A percentile compares a stretch with the other conserved stretches of the same genome.
Conservation (phyloP, 2,888 invertebrate genomes). For the Synergus laeviventris region DNA sequence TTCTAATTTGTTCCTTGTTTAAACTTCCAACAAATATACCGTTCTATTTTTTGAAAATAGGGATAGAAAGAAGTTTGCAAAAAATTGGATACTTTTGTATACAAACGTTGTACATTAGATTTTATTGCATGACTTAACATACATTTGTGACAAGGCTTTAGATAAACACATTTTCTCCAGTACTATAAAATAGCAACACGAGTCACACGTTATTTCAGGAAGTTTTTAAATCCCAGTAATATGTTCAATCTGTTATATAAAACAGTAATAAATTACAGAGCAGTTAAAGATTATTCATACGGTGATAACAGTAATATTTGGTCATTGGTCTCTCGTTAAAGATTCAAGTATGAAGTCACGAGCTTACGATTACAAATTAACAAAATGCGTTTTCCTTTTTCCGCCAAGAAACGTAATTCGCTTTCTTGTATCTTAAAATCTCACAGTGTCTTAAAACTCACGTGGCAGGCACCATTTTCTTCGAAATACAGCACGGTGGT, state of each 20-base stretch:
- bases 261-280: slow-evolving; percentile 70
- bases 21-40: neutral
- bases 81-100: slow-evolving; percentile 31
- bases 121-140: slow-evolving; percentile 37
- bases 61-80: neutral
- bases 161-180: slow-evolving; percentile 39
- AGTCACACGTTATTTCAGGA: slow-evolving; percentile 31
- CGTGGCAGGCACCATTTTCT: slow-evolving; percentile 25
- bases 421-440: slow-evolving; percentile 1
- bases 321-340: slow-evolving; percentile 66
- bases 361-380: slow-evolving; percentile 42
- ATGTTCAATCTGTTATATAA: slow-evolving; percentile 48
- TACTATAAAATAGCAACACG: slow-evolving; percentile 43
- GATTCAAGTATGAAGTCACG: slow-evolving; percentile 49
- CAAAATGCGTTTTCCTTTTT: slow-evolving; percentile 34
- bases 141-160: slow-evolving; percentile 37
- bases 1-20: slow-evolving; percentile 64
- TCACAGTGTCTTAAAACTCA: slow-evolving; percentile 37
- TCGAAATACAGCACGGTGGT: slow-evolving; percentile 50
- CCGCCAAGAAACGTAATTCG: slow-evolving; percentile 26
- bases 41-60: neutral
- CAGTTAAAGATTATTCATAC: slow-evolving; percentile 57
- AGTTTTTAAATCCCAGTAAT: neutral
- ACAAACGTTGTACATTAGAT: slow-evolving; percentile 34
- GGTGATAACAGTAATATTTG: slow-evolving; percentile 72